Evolutionary conservation across 1,140 invertebrate species (phyloP).

Genomic region (Palaemon carinicauda): DNA sequence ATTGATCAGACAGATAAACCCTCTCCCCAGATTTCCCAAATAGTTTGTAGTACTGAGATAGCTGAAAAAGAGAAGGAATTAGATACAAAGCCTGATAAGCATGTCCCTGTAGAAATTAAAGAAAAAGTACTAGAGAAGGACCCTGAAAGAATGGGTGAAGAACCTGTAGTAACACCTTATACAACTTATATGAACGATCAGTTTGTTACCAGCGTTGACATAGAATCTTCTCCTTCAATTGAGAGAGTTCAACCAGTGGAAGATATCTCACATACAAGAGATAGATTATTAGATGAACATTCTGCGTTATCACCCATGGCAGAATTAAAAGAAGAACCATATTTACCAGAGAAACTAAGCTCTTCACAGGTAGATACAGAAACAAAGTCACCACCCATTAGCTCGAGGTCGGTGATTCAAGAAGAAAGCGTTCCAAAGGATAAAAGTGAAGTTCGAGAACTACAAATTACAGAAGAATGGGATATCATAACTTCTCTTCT

Average conservation of each 20-base stretch:
- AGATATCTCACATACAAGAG: constrained; percentile 16
- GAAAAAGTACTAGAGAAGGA: background rate
- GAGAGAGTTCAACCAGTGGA: background rate
- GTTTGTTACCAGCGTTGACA: constrained; percentile 8
- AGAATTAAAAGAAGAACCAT: constrained; percentile 1
- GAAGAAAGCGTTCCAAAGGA: background rate
- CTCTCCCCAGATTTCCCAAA: too few relatives aligned
- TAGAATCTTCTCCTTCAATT: background rate
- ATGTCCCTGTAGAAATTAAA: background rate
- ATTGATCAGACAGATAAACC: too few relatives aligned
- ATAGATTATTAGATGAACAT: constrained; percentile 44
- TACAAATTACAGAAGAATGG: constrained; percentile 33
- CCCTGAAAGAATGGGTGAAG: background rate
- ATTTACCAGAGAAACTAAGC: background rate
- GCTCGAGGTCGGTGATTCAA: background rate
- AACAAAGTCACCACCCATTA: background rate
- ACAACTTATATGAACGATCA: constrained; percentile 2
- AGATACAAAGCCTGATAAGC: too few relatives aligned
- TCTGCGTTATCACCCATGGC: constrained; percentile 29
- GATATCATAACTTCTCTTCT: constrained; percentile 25
- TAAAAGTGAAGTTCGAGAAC: background rate
- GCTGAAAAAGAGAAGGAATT: too few relatives aligned
- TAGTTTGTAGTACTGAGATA: too few relatives aligned
- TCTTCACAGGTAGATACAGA: background rate
- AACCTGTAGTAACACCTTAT: background rate